These are phyloP conservation scores for Entelurus aequoreus DNA, from an alignment of 2,113 vertebrate species.

Conservation along the genomic window DNA sequence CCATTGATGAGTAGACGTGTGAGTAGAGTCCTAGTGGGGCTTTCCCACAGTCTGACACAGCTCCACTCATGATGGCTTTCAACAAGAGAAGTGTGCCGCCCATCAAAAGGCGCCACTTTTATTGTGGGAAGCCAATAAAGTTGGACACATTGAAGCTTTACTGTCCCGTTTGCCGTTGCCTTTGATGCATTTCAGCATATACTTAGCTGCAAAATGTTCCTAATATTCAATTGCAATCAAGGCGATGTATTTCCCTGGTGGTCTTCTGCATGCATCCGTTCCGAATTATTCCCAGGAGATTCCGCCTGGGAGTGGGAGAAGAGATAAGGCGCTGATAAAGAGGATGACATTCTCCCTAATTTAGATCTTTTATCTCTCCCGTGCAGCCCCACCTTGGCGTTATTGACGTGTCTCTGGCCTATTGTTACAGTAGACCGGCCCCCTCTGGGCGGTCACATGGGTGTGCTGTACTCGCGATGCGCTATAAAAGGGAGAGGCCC, in stretches of 20 bases:
- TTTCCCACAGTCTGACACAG: slow-evolving; percentile 68
- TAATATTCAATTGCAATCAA: background rate
- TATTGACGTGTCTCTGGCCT: slow-evolving; percentile 51
- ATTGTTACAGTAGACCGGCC: slow-evolving; percentile 31
- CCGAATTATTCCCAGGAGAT: slow-evolving; percentile 31
- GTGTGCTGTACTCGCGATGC: slow-evolving; percentile 33
- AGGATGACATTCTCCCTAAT: slow-evolving; percentile 28
- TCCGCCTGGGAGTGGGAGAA: slow-evolving; percentile 42
- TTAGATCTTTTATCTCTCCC: slow-evolving; percentile 45
- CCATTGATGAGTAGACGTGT: slow-evolving; percentile 68
- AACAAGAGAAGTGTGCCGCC: slow-evolving; percentile 68
- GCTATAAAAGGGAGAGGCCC: slow-evolving; percentile 4
- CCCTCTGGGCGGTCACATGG: background rate
- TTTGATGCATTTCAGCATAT: no score
- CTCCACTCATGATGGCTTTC: slow-evolving; percentile 60
- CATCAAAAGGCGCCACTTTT: slow-evolving; percentile 54
- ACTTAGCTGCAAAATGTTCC: background rate
- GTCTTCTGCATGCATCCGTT: slow-evolving; percentile 8
- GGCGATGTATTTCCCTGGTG: slow-evolving; percentile 1
- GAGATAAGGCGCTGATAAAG: slow-evolving; percentile 54
- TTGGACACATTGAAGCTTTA: background rate
- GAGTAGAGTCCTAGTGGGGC: slow-evolving; percentile 58
- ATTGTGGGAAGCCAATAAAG: slow-evolving; percentile 34
- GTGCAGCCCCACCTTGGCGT: slow-evolving; percentile 48
- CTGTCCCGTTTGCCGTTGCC: no score